Evolutionary conservation across 2,113 vertebrate species (phyloP).

Genomic region (Chloebia gouldiae): DNA sequence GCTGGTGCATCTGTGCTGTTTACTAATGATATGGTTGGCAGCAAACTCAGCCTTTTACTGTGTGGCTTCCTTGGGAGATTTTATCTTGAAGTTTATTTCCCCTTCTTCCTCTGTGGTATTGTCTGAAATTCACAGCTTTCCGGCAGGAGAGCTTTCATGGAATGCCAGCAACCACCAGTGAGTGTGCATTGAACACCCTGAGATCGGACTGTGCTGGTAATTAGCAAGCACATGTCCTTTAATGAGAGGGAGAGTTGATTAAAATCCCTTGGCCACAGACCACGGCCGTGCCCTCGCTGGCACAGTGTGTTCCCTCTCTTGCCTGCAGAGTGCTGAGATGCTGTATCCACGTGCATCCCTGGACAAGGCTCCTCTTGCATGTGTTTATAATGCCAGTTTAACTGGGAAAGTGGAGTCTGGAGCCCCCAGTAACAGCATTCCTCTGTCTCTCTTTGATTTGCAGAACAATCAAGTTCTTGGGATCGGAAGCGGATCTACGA

Average conservation of each 20-base stretch:
- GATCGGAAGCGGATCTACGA: conserved; percentile 95
- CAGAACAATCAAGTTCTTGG: conserved; percentile 95
- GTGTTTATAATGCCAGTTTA: neutral
- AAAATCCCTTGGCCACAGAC: neutral
- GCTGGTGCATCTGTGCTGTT: neutral
- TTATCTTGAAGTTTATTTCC: conserved; percentile 45
- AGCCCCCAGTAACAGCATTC: neutral
- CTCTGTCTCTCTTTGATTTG: neutral
- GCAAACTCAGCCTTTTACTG: neutral
- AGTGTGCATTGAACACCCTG: neutral
- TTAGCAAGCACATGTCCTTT: neutral
- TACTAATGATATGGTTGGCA: neutral
- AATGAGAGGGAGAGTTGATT: neutral
- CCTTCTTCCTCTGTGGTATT: conserved; percentile 14
- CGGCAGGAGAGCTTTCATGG: neutral
- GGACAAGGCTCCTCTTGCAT: neutral
- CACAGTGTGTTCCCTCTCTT: neutral
- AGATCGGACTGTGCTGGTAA: neutral
- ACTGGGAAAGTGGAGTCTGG: accelerated
- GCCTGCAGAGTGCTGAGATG: neutral
- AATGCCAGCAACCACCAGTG: neutral
- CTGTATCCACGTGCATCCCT: neutral
- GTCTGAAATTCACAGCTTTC: conserved; percentile 7
- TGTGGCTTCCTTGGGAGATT: conserved; percentile 35
- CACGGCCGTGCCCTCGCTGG: neutral